Conservation (phyloP, 2,113 vertebrate genomes). For the Cacatua alba region DNA sequence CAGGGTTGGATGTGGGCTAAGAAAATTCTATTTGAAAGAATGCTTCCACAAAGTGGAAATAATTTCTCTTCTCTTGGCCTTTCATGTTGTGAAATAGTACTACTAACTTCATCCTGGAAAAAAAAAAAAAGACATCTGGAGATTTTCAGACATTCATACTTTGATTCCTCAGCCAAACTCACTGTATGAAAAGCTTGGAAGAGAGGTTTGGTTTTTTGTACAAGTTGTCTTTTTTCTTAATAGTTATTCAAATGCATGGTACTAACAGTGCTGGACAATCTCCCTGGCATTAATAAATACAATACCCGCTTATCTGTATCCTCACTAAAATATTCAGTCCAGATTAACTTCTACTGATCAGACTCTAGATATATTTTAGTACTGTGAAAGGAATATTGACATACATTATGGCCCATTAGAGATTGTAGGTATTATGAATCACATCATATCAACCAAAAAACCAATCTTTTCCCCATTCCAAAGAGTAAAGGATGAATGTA, state of each 20-base stretch:
- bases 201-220: background rate
- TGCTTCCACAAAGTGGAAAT: background rate
- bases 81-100: background rate
- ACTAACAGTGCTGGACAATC: background rate
- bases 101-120: background rate
- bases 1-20: background rate
- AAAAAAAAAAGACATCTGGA: background rate
- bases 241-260: background rate
- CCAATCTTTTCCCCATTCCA: rapidly evolving
- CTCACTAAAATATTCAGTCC: background rate
- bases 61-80: background rate
- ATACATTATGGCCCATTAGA: background rate
- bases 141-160: background rate
- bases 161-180: background rate
- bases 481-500: background rate
- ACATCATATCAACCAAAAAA: background rate
- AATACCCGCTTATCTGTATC: background rate
- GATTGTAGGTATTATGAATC: background rate
- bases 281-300: background rate
- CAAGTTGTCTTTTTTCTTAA: background rate
- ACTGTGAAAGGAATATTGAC: background rate
- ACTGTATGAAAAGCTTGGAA: background rate
- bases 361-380: background rate
- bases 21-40: background rate
- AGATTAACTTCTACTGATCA: background rate